These are phyloP conservation scores for Drosophila antonietae DNA, from an alignment of 2,888 invertebrate species.

Conservation along the genomic window DNA sequence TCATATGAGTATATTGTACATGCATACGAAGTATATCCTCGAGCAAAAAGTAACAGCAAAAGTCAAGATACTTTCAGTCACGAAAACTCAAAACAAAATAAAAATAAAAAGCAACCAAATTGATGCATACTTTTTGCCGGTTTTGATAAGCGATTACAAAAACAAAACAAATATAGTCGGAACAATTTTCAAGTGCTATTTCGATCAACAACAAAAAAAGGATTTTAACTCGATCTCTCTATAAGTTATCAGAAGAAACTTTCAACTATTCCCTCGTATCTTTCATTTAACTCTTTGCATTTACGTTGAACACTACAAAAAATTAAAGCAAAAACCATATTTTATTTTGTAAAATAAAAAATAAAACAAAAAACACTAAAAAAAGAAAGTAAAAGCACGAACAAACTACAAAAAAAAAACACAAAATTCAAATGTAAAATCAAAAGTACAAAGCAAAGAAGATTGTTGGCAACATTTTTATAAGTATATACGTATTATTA, in stretches of 20 bases:
- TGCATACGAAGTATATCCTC: constrained; percentile 47
- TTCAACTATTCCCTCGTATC: constrained; percentile 47
- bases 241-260: constrained; percentile 47
- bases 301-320: constrained; percentile 46
- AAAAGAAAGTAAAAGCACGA: constrained; percentile 19
- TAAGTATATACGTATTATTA: constrained; percentile 70
- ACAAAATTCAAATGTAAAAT: constrained; percentile 71
- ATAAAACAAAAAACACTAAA: constrained; percentile 14
- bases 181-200: constrained; percentile 54
- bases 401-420: constrained; percentile 30
- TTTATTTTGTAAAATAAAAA: constrained; percentile 43
- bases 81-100: constrained; percentile 16
- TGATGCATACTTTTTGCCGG: constrained; percentile 43
- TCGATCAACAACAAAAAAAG: constrained; percentile 38
- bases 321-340: constrained; percentile 24
- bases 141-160: constrained; percentile 33
- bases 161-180: constrained; percentile 25
- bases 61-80: constrained; percentile 41
- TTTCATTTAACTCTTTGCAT: constrained; percentile 53
- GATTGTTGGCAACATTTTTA: constrained; percentile 79
- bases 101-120: constrained; percentile 21
- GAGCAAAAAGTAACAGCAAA: constrained; percentile 58
- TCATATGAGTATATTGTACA: constrained; percentile 54
- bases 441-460: constrained; percentile 78
- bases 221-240: constrained; percentile 54